These are phyloP conservation scores for Drosophila seclusa DNA, from an alignment of 2,888 invertebrate species.

Conservation along the genomic window DNA sequence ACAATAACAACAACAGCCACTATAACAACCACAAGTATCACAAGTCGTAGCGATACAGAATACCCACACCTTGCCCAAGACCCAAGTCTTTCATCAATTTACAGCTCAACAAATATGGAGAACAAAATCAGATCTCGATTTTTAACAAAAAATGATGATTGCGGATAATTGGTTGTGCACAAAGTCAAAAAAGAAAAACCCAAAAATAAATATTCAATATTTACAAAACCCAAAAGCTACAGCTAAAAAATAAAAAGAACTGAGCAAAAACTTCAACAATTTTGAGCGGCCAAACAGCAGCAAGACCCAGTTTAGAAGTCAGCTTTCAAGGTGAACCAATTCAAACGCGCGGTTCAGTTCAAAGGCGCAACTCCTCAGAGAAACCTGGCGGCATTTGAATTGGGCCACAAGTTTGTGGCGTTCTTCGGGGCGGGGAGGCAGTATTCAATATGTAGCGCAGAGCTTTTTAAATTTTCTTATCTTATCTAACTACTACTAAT, in stretches of 20 bases:
- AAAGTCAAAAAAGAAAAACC: conserved; percentile 49
- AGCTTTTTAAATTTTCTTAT: conserved; percentile 22
- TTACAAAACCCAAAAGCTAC: conserved; percentile 6
- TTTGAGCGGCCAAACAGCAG: not conserved
- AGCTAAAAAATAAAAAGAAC: conserved; percentile 5
- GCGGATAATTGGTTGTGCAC: conserved; percentile 85
- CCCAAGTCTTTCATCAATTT: conserved; percentile 62
- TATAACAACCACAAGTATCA: conserved; percentile 4
- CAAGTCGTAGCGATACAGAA: conserved; percentile 35
- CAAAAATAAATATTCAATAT: conserved; percentile 4
- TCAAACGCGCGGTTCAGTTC: conserved; percentile 63
- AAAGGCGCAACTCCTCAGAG: conserved; percentile 26
- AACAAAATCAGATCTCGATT: conserved; percentile 81
- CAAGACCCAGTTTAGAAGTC: conserved; percentile 1
- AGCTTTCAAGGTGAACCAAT: conserved; percentile 1
- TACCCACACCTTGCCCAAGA: conserved; percentile 50
- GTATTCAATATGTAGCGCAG: conserved; percentile 3
- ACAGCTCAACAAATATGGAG: conserved; percentile 65
- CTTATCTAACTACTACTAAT: conserved; percentile 16
- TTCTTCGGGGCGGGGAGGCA: conserved; percentile 5
- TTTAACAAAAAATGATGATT: conserved; percentile 84
- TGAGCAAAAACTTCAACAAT: conserved; percentile 5
- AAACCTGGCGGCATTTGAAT: conserved; percentile 42
- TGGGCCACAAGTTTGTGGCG: conserved; percentile 62
- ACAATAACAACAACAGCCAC: conserved; percentile 27